Conservation (phyloP, 2,888 invertebrate species). For the Heliconius sara region DNA sequence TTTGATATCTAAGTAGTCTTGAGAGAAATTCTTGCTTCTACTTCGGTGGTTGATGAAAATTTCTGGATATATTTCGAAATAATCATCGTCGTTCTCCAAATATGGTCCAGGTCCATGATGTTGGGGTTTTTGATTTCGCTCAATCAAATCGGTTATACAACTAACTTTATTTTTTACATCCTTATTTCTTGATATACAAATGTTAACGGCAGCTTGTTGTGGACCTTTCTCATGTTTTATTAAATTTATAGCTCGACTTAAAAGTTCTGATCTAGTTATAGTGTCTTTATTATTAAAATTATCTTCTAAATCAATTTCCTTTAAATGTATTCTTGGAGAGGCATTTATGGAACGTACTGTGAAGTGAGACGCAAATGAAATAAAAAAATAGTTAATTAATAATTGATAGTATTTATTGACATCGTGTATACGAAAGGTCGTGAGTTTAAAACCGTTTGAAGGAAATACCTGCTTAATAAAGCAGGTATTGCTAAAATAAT, state of each 20-base stretch:
- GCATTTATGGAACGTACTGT: conserved; percentile 8
- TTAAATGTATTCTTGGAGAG: conserved; percentile 3
- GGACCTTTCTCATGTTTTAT: not conserved
- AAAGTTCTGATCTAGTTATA: not conserved
- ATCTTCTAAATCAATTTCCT: not conserved
- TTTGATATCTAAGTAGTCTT: conserved; percentile 49
- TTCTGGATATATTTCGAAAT: conserved; percentile 8
- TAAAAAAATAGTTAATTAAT: too few species aligned
- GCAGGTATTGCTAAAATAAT: too few species aligned
- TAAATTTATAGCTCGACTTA: conserved; percentile 20
- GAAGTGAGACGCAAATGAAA: not conserved
- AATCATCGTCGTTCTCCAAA: not conserved
- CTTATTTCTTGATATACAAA: conserved; percentile 26
- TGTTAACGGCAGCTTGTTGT: conserved; percentile 4
- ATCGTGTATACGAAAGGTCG: too few species aligned
- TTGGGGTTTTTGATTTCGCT: not conserved
- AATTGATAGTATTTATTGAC: too few species aligned
- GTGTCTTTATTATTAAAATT: not conserved
- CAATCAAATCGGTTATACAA: conserved; percentile 31
- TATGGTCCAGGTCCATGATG: not conserved
- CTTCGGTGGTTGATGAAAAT: not conserved
- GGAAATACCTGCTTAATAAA: too few species aligned
- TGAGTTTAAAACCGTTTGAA: too few species aligned
- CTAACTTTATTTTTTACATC: conserved; percentile 11
- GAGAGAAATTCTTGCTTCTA: conserved; percentile 28